Conservation (phyloP, 2,797 vertebrate genomes). For the Setipinna tenuifilis region DNA sequence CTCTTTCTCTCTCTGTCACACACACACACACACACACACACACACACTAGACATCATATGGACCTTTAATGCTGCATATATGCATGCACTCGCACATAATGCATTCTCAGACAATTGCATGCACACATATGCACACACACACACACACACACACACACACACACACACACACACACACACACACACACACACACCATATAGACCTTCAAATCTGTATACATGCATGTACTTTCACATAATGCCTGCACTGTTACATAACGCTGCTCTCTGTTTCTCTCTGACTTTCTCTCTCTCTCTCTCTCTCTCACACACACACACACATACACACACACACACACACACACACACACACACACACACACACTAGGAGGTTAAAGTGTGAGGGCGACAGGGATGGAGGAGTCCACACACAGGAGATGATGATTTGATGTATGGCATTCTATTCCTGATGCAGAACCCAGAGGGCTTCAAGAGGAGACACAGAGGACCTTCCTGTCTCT, state of each 20-base stretch:
- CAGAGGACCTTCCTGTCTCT: neutral
- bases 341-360: conserved; percentile 16
- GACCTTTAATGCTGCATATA: too few species aligned
- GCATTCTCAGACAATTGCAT: too few species aligned
- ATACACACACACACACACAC: conserved; percentile 18
- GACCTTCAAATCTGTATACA: too few species aligned
- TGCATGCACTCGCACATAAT: too few species aligned
- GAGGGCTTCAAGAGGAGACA: neutral
- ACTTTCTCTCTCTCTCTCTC: neutral
- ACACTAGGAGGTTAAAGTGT: conserved; percentile 15
- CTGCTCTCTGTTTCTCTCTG: neutral
- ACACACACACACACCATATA: neutral
- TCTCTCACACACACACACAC: neutral
- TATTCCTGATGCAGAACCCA: conserved; percentile 33
- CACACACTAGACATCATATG: too few species aligned
- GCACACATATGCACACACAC: too few species aligned
- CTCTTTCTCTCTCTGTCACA: neutral
- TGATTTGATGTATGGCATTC: conserved; percentile 45
- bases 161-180: neutral
- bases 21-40: neutral
- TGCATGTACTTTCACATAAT: too few species aligned
- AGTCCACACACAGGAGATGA: neutral
- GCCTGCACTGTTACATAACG: too few species aligned
- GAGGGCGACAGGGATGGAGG: conserved; percentile 16
- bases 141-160: too few species aligned